phyloP scores from a whole-genome alignment of 2,888 invertebrate genomes.

The Congeria kusceri region DNA sequence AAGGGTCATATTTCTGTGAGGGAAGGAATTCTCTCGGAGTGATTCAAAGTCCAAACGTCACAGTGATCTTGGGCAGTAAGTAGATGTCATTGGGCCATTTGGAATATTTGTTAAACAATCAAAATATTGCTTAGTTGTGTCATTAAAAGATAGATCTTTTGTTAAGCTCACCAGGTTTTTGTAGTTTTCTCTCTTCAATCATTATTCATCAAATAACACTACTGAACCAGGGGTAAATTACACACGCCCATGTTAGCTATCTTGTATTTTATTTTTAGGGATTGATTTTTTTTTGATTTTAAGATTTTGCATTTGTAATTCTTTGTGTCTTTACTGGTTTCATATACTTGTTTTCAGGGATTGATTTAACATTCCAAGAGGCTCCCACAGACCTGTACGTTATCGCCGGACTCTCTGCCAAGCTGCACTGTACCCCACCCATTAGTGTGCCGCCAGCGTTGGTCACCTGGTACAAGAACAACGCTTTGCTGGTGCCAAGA shows the following conservation, averaged over 20 bases:
- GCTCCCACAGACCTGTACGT: constrained; percentile 71
- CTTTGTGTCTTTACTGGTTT: too few relatives aligned
- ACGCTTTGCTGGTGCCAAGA: constrained; percentile 64
- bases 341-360: constrained; percentile 71
- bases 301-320: too few relatives aligned
- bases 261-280: too few relatives aligned
- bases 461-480: constrained; percentile 83
- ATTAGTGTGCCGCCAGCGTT: constrained; percentile 80
- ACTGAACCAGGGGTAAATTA: too few relatives aligned
- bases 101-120: too few relatives aligned
- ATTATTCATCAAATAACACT: too few relatives aligned
- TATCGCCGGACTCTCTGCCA: constrained; percentile 76
- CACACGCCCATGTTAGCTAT: too few relatives aligned
- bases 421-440: constrained; percentile 82
- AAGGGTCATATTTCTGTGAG: constrained; percentile 76
- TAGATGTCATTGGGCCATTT: neutral
- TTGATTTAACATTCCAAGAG: constrained; percentile 71
- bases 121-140: too few relatives aligned
- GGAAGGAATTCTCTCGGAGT: constrained; percentile 73
- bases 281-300: too few relatives aligned
- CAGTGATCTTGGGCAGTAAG: constrained; percentile 78
- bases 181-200: too few relatives aligned
- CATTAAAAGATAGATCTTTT: too few relatives aligned
- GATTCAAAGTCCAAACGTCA: constrained; percentile 61
- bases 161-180: too few relatives aligned